Evolutionary conservation across 1,140 invertebrate genomes (phyloP).

Genomic region (Zaprionus lachaisei): DNA sequence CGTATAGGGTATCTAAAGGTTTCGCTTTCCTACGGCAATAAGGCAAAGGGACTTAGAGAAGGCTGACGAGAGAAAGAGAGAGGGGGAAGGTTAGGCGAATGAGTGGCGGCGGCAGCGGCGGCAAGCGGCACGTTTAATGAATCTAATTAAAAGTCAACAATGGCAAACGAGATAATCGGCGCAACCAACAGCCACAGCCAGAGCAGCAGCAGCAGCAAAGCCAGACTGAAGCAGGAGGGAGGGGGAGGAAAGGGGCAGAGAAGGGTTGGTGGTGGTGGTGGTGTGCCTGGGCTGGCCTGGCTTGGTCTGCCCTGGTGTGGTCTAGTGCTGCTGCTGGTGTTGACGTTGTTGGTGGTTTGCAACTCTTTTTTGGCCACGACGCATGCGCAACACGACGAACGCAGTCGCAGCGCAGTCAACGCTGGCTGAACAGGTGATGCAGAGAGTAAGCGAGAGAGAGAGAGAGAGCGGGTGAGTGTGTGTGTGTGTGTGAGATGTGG

Average conservation of each 20-base stretch:
- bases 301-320: background rate
- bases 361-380: conserved; percentile 39
- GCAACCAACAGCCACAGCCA: conserved; percentile 28
- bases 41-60: background rate
- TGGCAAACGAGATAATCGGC: conserved; percentile 79
- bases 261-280: conserved; percentile 5
- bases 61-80: background rate
- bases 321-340: conserved; percentile 9
- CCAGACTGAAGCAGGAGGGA: conserved; percentile 7
- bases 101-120: conserved; percentile 15
- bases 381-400: conserved; percentile 75
- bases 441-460: conserved; percentile 24
- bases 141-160: conserved; percentile 84
- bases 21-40: background rate
- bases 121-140: conserved; percentile 82
- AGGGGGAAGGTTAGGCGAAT: background rate
- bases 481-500: conserved; percentile 29
- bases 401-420: conserved; percentile 31
- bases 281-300: background rate
- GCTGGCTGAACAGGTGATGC: conserved; percentile 64
- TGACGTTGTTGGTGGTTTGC: conserved; percentile 14
- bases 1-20: conserved; percentile 14
- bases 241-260: background rate
- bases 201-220: conserved; percentile 18
- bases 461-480: conserved; percentile 25